Evolutionary conservation across 2,888 invertebrate genomes (phyloP), one percentile per base, ranked within the genome.

Genomic region (Limnephilus marmoratus): DNA sequence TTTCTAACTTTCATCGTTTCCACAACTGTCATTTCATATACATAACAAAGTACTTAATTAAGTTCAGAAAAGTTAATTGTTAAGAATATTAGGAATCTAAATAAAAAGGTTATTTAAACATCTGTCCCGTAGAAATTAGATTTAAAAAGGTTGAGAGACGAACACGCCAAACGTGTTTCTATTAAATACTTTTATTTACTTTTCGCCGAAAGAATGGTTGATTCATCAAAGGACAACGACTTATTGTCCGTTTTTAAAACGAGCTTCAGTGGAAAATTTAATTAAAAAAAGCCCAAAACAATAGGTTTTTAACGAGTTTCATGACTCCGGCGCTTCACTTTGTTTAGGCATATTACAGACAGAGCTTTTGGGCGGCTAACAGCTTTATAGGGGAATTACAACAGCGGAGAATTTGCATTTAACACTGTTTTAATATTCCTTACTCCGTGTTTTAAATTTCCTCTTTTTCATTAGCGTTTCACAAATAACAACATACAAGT

Each of bases 351-450:
- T 68, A 68, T 68, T 68, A 68, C n/a, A 24, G 83, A 83, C 15
- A 24, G 83, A 83, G 34, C 37, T 37, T 83, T 83, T 37, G 24
- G 37, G 83, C 24, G 68, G 37, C 83, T 83, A 83, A 68, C 68
- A 68, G 68, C 37, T 83, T 83, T 83, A 83, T 83, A n/a, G 83
- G 37, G 9, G 83, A 83, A 83, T 83, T 83, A 83, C 34, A 83
- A 83, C 83, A n/a, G 41, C 37, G 3, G 37, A 83, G 37, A 37
- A 37, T 83, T 83, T 83, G 83, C 83, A 83, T 83, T 83, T 37
- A 83, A 41, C 83, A 37, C 83, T 83, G 83, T 83, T 83, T 83
- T 83, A 83, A 83, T 37, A 83, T 83, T 37, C 83, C 37, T 83
- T 83, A 37, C 15, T 37, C 37, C 11, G 34, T 83, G 34, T 83